These are phyloP conservation scores for Orthonyx spaldingii DNA, from an alignment of 2,113 vertebrate genomes.

Conservation along the genomic window DNA sequence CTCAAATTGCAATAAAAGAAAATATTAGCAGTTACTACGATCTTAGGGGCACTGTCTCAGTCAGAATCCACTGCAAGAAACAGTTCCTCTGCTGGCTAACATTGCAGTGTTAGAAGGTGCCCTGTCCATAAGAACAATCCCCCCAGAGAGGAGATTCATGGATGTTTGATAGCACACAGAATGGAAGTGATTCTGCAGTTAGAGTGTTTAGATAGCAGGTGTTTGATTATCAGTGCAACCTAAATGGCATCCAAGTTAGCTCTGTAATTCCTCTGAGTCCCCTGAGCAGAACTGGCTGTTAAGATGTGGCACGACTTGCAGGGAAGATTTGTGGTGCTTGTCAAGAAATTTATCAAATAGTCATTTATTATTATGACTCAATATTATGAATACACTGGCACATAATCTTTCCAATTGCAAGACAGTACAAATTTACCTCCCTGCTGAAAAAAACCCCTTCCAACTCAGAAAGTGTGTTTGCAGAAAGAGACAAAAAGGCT, in stretches of 20 bases:
- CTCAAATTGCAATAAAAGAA: background rate
- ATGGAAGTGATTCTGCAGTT: background rate
- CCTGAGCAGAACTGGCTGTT: background rate
- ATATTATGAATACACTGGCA: background rate
- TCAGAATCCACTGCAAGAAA: background rate
- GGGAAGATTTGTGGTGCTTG: background rate
- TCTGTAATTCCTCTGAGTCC: background rate
- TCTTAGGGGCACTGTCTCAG: background rate
- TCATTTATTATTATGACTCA: slow-evolving; percentile 1
- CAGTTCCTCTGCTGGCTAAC: background rate
- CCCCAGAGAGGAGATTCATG: background rate
- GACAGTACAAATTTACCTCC: background rate
- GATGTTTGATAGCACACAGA: background rate
- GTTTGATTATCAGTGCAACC: background rate
- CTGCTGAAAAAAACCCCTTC: background rate
- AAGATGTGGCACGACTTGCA: background rate
- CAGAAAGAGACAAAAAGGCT: background rate
- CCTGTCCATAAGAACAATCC: background rate
- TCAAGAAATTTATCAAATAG: background rate
- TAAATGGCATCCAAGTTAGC: background rate
- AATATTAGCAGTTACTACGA: background rate
- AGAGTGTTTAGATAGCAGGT: background rate
- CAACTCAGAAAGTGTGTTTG: background rate
- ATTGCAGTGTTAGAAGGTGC: background rate
- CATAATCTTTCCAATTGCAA: background rate